A percentile compares a stretch with the other conserved stretches of the same genome.
Evolutionary conservation across 2,113 vertebrate genomes (phyloP).

Genomic region (Passer domesticus): DNA sequence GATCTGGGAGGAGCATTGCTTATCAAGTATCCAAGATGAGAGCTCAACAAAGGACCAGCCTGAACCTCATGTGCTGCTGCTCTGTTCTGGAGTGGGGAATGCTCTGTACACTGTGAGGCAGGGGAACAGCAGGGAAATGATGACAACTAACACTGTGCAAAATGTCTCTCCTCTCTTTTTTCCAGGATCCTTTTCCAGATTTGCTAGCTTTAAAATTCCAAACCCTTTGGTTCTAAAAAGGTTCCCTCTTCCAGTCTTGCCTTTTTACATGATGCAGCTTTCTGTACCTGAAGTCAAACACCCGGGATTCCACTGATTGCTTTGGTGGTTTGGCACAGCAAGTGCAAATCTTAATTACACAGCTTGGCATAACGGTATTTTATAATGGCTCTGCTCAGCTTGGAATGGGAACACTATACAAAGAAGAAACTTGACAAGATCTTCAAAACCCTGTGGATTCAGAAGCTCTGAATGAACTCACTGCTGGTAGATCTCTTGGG

Average conservation of each 20-base stretch:
- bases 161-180: conserved; percentile 29
- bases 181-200: conserved; percentile 4
- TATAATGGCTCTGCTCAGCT: neutral
- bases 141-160: neutral
- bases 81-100: neutral
- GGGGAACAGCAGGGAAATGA: neutral
- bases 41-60: neutral
- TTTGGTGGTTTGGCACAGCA: neutral
- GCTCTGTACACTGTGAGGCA: neutral
- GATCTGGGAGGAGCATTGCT: neutral
- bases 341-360: neutral
- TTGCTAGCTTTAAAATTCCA: neutral
- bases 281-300: neutral
- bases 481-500: neutral
- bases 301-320: neutral
- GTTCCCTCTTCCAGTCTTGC: neutral
- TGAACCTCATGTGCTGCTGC: neutral
- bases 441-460: neutral
- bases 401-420: neutral
- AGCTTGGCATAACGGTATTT: neutral
- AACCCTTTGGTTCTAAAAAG: conserved; percentile 12
- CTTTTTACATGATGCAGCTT: neutral
- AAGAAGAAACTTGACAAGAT: neutral
- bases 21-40: neutral
- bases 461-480: neutral